phyloP scores from a whole-genome alignment of 2,888 invertebrate species.

The Netelia virgata region DNA sequence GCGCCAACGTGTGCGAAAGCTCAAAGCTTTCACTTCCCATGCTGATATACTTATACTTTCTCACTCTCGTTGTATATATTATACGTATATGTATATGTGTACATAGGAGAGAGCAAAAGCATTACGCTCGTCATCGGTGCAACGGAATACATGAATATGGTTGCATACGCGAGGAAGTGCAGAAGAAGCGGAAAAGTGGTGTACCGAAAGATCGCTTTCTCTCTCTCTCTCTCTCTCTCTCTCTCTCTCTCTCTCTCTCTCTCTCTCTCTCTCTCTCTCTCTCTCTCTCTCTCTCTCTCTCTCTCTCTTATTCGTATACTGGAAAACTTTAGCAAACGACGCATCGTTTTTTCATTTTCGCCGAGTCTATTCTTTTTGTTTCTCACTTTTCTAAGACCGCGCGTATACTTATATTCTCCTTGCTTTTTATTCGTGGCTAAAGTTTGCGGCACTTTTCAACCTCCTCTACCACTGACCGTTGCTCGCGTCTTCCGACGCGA shows the following conservation, averaged over 20 bases:
- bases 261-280: slow-evolving; percentile 4
- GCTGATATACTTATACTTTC: slow-evolving; percentile 2
- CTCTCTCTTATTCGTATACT: background rate
- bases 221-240: background rate
- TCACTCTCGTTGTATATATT: background rate
- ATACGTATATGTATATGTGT: background rate
- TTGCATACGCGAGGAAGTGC: slow-evolving; percentile 24
- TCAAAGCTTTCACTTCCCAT: slow-evolving; percentile 41
- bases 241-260: background rate
- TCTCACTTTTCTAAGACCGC: background rate
- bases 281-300: slow-evolving; percentile 1
- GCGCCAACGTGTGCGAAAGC: slow-evolving; percentile 31
- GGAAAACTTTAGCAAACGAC: background rate
- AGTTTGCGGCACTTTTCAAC: slow-evolving; percentile 1
- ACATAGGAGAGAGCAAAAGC: slow-evolving; percentile 28
- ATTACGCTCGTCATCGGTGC: slow-evolving; percentile 45
- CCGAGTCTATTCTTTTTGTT: background rate
- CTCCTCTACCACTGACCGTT: background rate
- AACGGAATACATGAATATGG: slow-evolving; percentile 60
- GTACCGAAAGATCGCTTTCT: slow-evolving; percentile 26
- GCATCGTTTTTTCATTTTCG: background rate
- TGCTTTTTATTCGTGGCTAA: background rate
- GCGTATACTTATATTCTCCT: background rate
- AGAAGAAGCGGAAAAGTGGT: slow-evolving; percentile 20
- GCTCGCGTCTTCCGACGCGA: slow-evolving; percentile 18